Evolutionary conservation across 64 coral and sea anemone genomes (phyloP).

Genomic region (Montipora sp.): DNA sequence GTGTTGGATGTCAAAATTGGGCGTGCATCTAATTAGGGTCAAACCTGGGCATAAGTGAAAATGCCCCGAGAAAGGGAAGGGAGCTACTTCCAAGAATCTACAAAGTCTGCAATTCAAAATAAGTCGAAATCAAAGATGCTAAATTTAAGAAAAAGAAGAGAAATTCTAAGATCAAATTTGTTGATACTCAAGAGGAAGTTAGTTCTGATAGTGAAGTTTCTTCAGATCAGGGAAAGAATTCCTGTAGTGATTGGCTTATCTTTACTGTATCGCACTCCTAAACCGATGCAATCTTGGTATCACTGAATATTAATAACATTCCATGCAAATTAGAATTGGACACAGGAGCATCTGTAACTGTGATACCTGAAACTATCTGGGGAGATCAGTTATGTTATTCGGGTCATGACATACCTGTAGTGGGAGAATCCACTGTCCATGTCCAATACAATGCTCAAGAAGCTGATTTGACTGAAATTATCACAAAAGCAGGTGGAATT

Average conservation of each 20-base stretch:
- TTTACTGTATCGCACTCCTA: background rate
- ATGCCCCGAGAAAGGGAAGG: too few species aligned
- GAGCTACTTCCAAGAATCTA: too few species aligned
- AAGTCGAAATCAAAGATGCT: too few species aligned
- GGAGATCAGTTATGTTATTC: conserved; percentile 14
- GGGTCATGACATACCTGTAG: background rate
- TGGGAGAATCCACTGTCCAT: background rate
- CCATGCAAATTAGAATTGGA: conserved; percentile 33
- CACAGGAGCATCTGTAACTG: conserved; percentile 9
- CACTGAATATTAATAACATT: conserved; percentile 7
- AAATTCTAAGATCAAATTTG: background rate
- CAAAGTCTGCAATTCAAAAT: too few species aligned
- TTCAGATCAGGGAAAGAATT: background rate
- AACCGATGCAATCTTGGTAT: background rate
- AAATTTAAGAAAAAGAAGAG: background rate
- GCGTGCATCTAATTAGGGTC: too few species aligned
- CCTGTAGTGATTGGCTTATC: background rate
- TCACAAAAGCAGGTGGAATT: too few species aligned
- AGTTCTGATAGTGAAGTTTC: background rate
- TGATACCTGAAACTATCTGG: background rate
- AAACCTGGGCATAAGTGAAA: too few species aligned
- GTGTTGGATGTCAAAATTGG: too few species aligned
- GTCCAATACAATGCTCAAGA: too few species aligned
- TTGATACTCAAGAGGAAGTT: background rate
- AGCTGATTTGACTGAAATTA: too few species aligned